Base-by-base conservation (phyloP, 1,140 invertebrate species). In the Thalassaphorura encarpata region DNA sequence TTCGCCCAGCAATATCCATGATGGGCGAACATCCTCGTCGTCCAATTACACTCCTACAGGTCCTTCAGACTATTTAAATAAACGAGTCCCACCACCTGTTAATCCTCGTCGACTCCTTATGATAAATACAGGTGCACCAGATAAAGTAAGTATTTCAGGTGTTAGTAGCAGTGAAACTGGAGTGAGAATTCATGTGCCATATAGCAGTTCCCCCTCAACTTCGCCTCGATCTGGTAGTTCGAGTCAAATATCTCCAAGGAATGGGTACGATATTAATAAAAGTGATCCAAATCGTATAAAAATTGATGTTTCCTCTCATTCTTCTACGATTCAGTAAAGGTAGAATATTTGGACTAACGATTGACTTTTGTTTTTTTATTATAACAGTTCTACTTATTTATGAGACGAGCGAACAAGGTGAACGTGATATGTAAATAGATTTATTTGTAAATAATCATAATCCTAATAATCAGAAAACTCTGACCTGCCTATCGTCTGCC, bases 121-220 rank as follows among this genome's bases (percentile, higher is more conserved):
- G n/a, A n/a, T n/a, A n/a, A n/a, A n/a, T n/a, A n/a, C n/a, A n/a
- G n/a, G n/a, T n/a, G 33, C 11, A n/a, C 33, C 33, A 11, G 33
- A 36, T 36, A 11, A 36, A 11, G 33, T 36, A 36, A n/a, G 33
- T n/a, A n/a, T 11, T 36, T 11, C n/a, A 11, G 33, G 33, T 11
- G 33, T 11, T 11, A 36, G 33, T n/a, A 36, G 33, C 33, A 40
- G 45, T 46, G 45, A 26, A 39, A 47, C 46, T 41, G 58, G 47
- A 52, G 62, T 63, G 28, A 50, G 62, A 39, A 63, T 63, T 26
- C 58, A 63, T 50, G 62, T 63, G 62, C 62, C 62, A 63, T 63
- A 63, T 54, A 51, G 36, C 29, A 46, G 29, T n/a, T 36, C 33
- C 33, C 33, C 27, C 11, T 26, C 24, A 16, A 28, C 16, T 19